These are phyloP conservation scores for Amphiprion ocellaris DNA, from an alignment of 2,113 vertebrate genomes.

Conservation along the genomic window DNA sequence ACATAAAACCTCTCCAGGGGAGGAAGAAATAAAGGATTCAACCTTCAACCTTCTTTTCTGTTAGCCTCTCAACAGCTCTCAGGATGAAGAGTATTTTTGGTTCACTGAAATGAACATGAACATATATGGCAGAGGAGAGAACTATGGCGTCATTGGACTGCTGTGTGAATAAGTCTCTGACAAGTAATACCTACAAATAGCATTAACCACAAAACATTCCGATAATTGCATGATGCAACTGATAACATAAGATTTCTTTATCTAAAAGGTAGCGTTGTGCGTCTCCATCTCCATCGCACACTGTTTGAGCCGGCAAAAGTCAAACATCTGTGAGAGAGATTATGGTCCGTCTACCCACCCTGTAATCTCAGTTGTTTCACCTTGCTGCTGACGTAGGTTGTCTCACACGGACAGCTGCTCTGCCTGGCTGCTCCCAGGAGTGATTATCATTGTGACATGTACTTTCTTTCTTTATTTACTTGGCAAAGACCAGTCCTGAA, in stretches of 20 bases:
- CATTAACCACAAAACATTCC: background rate
- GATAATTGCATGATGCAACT: slow-evolving; percentile 4
- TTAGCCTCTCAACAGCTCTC: background rate
- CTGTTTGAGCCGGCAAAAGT: slow-evolving; percentile 38
- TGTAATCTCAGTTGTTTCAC: slow-evolving; percentile 63
- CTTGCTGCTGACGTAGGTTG: slow-evolving; percentile 57
- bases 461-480: slow-evolving; percentile 60
- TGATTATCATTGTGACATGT: slow-evolving; percentile 51
- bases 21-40: slow-evolving; percentile 27
- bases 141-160: background rate
- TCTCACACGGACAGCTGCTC: slow-evolving; percentile 55
- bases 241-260: slow-evolving; percentile 12
- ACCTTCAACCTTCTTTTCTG: slow-evolving; percentile 3
- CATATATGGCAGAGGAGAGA: background rate
- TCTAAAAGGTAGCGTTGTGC: slow-evolving; percentile 20
- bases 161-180: background rate
- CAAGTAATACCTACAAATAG: background rate
- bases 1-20: slow-evolving; percentile 21
- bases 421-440: slow-evolving; percentile 23
- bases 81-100: background rate
- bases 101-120: background rate
- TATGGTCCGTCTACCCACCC: slow-evolving; percentile 12
- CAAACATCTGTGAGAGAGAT: slow-evolving; percentile 62
- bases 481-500: slow-evolving; percentile 3
- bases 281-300: background rate